Evolutionary conservation across 92 coral and sea anemone species (phyloP), one percentile per base, ranked within the genome.

Genomic region (Plumapathes pennacea): DNA sequence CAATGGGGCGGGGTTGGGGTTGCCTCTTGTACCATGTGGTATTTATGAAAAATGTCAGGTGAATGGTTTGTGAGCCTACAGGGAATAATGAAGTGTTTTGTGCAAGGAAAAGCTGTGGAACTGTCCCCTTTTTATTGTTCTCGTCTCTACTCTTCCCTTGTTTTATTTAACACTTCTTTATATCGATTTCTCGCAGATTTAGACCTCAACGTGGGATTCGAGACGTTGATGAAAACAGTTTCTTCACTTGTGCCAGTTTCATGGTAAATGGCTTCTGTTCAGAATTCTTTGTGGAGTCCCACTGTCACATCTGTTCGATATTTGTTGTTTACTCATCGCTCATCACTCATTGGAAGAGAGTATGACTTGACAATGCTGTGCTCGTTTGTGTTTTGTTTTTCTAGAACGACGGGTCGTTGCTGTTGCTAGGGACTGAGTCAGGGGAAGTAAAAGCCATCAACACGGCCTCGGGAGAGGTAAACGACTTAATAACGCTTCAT

Each of bases 401-500:
- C 3, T 62, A 90, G 97, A 90, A 90, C 14, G 88, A 74, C 46
- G 87, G 91, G 22, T 81, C 83, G 37, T 74, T 85, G 0, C 74
- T 91, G 32, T 67, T 89, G 23, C 76, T 91, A 1, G 97, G 97
- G 15, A 91, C 96, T 19, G 96, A 89, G 36, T 71, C 88, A 23
- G 97, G 97, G 14, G 96, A 91, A 9, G 45, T 91, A 4, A 91
- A 91, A 47, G 71, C 67, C 13, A 87, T 78, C 66, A 91, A 91
- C 71, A 47, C 80, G 12, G 69, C 78, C 17, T 57, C 97, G 10
- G 97, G 92, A 14, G 84, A 84, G 95, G 97, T 90, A 87, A 29
- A 31, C n/a, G 10, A n/a, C 5, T 37, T 14, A 15, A 27, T 36
- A 0, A 10, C 4, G 11, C 19, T 1, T 17, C 8, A 3, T 1